These are phyloP conservation scores for Pipistrellus pipistrellus DNA, from an alignment of 2,797 vertebrate species.

Conservation along the genomic window DNA sequence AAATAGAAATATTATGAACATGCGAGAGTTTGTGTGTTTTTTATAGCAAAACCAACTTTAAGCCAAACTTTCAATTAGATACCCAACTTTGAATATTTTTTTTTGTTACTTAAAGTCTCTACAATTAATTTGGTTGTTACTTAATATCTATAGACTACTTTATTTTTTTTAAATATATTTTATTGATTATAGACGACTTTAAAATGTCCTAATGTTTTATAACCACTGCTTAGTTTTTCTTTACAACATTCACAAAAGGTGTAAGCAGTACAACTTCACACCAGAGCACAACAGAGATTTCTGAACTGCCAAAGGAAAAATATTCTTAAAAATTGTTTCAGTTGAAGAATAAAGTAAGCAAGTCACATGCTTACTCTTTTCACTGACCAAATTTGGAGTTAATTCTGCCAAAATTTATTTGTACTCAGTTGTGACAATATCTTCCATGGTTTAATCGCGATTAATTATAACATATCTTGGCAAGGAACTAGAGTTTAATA, in stretches of 20 bases:
- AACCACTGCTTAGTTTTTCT: conserved; percentile 34
- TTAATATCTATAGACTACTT: conserved; percentile 61
- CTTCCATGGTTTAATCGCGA: not conserved
- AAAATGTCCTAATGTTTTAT: conserved; percentile 60
- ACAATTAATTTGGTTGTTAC: conserved; percentile 54
- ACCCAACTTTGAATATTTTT: not conserved
- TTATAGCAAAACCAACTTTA: not conserved
- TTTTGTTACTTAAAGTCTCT: conserved; percentile 59
- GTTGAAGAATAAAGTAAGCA: not conserved
- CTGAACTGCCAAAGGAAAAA: conserved; percentile 8
- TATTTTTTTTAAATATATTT: no score
- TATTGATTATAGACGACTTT: conserved; percentile 57
- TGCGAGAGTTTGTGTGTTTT: not conserved
- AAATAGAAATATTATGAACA: conserved; percentile 19
- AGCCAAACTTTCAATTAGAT: conserved; percentile 53
- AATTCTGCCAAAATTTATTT: conserved; percentile 63
- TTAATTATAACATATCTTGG: not conserved
- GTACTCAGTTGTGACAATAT: conserved; percentile 61
- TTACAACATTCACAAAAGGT: conserved; percentile 40
- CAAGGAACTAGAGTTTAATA: conserved; percentile 28
- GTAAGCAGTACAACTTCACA: conserved; percentile 46
- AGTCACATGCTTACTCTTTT: conserved; percentile 23
- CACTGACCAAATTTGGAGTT: conserved; percentile 32
- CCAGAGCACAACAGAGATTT: conserved; percentile 42
- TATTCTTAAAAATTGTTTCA: not conserved